phyloP scores from a whole-genome alignment of 2,888 invertebrate species.

The Digitonthophagus gazella region DNA sequence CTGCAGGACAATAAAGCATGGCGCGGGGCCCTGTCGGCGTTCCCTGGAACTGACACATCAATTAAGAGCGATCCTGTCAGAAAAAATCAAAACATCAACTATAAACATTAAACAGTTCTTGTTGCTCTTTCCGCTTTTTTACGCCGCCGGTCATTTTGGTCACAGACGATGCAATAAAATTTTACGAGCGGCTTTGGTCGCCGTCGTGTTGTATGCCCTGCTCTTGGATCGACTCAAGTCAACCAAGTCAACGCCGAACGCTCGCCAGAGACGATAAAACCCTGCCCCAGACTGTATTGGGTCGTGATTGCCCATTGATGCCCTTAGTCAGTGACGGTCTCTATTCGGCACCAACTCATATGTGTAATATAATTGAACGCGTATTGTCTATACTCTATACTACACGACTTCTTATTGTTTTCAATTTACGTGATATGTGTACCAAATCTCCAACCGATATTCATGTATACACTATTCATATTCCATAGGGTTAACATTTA shows the following conservation, averaged over 20 bases:
- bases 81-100: constrained; percentile 48
- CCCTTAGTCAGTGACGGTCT: constrained; percentile 15
- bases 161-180: constrained; percentile 46
- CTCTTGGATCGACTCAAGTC: constrained; percentile 17
- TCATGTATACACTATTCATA: too few relatives aligned
- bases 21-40: constrained; percentile 44
- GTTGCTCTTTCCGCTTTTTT: constrained; percentile 36
- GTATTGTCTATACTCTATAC: background rate
- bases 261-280: constrained; percentile 34
- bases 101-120: constrained; percentile 44
- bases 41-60: constrained; percentile 48
- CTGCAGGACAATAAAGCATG: constrained; percentile 40
- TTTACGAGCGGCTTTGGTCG: constrained; percentile 42
- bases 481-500: too few relatives aligned
- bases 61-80: constrained; percentile 45
- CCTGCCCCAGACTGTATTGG: constrained; percentile 24
- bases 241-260: constrained; percentile 9
- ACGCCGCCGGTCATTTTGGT: constrained; percentile 44
- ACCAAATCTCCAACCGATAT: too few relatives aligned
- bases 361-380: background rate
- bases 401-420: background rate
- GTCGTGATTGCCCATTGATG: constrained; percentile 30
- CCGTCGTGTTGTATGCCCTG: constrained; percentile 29
- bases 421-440: too few relatives aligned
- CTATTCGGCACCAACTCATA: background rate